Conservation (phyloP, 2,113 vertebrate genomes). For the Poecile atricapillus region DNA sequence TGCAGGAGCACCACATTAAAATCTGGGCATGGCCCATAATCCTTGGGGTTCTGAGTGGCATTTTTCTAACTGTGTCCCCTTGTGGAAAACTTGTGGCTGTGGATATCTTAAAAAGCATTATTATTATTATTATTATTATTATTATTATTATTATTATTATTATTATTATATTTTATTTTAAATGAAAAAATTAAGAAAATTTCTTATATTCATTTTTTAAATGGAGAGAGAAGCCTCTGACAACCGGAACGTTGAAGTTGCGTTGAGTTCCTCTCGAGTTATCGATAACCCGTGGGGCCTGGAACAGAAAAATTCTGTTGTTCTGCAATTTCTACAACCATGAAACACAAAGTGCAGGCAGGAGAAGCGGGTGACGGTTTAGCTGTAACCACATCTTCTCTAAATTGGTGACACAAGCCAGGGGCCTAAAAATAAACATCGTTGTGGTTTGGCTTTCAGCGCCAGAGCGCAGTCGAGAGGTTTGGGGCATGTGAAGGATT, state of each 20-base stretch:
- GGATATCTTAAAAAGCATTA: neutral
- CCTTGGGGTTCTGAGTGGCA: neutral
- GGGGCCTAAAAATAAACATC: constrained; percentile 64
- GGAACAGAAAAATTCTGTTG: constrained; percentile 1
- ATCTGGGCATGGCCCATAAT: neutral
- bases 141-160: too few species aligned
- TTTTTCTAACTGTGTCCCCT: neutral
- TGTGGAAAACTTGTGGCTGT: neutral
- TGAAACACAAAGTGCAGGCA: constrained; percentile 26
- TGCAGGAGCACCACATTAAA: neutral
- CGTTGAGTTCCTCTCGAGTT: neutral
- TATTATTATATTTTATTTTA: neutral
- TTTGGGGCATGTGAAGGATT: neutral
- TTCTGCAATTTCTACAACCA: constrained; percentile 28
- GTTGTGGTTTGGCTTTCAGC: constrained; percentile 65
- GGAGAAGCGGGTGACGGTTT: constrained; percentile 44
- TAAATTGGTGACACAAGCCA: constrained; percentile 58
- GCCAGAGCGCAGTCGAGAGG: constrained; percentile 4
- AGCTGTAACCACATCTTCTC: constrained; percentile 69
- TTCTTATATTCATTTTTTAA: neutral
- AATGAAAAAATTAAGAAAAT: neutral
- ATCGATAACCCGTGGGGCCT: neutral
- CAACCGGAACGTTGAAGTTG: neutral
- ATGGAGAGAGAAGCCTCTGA: neutral
- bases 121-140: too few species aligned